phyloP scores from a whole-genome alignment of 2,888 invertebrate species.

The Andrena camellia region DNA sequence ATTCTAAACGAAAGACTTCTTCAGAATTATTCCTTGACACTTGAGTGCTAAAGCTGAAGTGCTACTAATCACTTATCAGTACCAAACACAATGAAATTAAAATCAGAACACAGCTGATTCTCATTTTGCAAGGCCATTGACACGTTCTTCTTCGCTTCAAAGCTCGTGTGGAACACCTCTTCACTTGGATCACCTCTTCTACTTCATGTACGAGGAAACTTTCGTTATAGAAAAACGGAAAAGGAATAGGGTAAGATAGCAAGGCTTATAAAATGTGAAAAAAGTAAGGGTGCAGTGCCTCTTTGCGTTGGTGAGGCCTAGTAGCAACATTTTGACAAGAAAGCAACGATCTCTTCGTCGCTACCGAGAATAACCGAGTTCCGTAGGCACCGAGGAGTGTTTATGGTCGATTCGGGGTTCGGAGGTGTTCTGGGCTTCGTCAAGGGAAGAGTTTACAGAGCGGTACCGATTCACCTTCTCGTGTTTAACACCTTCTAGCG shows the following conservation, averaged over 20 bases:
- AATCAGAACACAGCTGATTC: no score
- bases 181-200: no score
- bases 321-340: conserved; percentile 36
- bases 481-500: conserved; percentile 62
- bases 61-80: no score
- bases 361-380: conserved; percentile 75
- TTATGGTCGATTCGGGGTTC: conserved; percentile 68
- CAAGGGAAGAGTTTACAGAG: conserved; percentile 76
- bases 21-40: no score
- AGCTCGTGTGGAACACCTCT: no score
- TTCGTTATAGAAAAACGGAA: neutral
- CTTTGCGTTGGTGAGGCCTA: neutral
- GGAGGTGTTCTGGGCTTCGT: conserved; percentile 78
- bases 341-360: conserved; percentile 48
- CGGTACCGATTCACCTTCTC: conserved; percentile 64
- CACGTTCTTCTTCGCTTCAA: no score
- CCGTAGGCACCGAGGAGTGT: conserved; percentile 71
- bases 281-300: neutral
- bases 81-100: no score
- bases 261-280: neutral
- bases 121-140: no score
- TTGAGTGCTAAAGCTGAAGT: no score
- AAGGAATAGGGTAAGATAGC: neutral
- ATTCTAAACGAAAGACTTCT: no score
- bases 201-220: neutral